phyloP scores from a whole-genome alignment of 1,140 invertebrate genomes.

The Eriosoma lanigerum region DNA sequence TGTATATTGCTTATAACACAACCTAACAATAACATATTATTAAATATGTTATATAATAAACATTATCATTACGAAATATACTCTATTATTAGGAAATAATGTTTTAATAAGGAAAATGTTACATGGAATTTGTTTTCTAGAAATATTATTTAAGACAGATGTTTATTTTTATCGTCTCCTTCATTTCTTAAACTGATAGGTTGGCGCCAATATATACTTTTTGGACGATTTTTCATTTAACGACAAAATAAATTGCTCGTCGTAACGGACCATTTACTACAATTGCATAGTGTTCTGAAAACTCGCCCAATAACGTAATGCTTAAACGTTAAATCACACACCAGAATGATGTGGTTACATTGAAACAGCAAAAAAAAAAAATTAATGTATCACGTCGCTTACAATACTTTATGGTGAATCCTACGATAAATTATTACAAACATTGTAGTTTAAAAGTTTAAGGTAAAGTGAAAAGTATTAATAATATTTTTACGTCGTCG shows the following conservation, averaged over 20 bases:
- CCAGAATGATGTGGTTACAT: background rate
- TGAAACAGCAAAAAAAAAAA: background rate
- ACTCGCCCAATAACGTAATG: background rate
- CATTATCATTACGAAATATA: too few relatives aligned
- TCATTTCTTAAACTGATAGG: background rate
- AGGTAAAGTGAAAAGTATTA: too few relatives aligned
- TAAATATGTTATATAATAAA: too few relatives aligned
- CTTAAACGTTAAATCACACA: background rate
- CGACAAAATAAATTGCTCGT: slow-evolving; percentile 5
- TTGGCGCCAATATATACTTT: background rate
- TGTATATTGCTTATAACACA: too few relatives aligned
- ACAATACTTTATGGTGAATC: background rate
- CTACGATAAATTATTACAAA: background rate
- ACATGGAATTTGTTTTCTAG: too few relatives aligned
- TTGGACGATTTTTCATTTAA: slow-evolving; percentile 10
- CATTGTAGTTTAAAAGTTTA: too few relatives aligned
- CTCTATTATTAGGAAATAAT: too few relatives aligned
- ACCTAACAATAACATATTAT: too few relatives aligned
- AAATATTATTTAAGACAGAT: too few relatives aligned
- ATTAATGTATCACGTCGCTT: background rate
- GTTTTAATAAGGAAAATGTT: too few relatives aligned
- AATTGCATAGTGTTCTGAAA: slow-evolving; percentile 14
- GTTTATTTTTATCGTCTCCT: background rate
- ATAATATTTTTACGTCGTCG: too few relatives aligned
- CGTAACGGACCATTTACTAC: slow-evolving; percentile 9